A percentile compares a stretch with the other conserved stretches of the same genome.
Evolutionary conservation across 2,888 invertebrate species (phyloP).

Genomic region (Lepidonotus clava): DNA sequence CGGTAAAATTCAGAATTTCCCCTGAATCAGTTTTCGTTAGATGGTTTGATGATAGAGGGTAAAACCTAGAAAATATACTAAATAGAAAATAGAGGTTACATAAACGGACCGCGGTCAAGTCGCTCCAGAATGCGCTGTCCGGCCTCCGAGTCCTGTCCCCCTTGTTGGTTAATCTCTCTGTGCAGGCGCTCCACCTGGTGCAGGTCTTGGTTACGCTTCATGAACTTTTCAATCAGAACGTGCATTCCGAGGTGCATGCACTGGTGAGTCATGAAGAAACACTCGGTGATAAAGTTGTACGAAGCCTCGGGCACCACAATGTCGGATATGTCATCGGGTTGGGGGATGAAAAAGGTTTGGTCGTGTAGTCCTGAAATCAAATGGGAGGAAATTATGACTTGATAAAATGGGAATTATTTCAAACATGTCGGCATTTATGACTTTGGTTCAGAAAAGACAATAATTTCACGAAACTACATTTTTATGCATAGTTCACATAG

Average conservation of each 20-base stretch:
- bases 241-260: slow-evolving; percentile 88
- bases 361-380: slow-evolving; percentile 81
- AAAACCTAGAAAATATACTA: no score
- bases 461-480: no score
- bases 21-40: no score
- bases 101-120: slow-evolving; percentile 79
- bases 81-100: no score
- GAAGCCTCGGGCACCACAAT: slow-evolving; percentile 44
- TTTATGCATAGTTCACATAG: no score
- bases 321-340: slow-evolving; percentile 77
- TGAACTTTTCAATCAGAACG: slow-evolving; percentile 82
- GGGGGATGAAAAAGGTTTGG: slow-evolving; percentile 91
- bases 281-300: slow-evolving; percentile 89
- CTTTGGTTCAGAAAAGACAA: no score
- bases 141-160: slow-evolving; percentile 83
- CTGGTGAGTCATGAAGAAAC: slow-evolving; percentile 94
- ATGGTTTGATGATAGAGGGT: no score
- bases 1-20: no score
- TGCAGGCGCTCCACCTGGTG: slow-evolving; percentile 86
- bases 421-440: no score
- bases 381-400: background rate
- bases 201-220: slow-evolving; percentile 82
- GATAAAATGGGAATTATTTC: background rate
- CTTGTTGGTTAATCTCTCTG: slow-evolving; percentile 85
- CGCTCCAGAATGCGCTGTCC: slow-evolving; percentile 73